A percentile compares a stretch with the other conserved stretches of the same genome.
phyloP scores from a whole-genome alignment of 2,797 vertebrate species.

The Dermochelys coriacea region DNA sequence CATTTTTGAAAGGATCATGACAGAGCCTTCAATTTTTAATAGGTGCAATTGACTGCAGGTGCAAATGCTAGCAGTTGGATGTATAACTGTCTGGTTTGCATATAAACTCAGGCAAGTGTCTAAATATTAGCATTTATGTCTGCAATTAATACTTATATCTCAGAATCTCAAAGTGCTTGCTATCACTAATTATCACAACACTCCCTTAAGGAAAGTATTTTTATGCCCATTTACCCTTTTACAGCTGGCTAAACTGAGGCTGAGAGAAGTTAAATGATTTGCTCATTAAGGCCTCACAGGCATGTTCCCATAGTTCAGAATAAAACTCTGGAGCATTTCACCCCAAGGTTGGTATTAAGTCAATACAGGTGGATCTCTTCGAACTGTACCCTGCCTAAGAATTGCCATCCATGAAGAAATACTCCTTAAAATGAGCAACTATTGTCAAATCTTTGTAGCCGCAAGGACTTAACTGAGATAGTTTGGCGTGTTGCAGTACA shows the following conservation, averaged over 20 bases:
- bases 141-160: slow-evolving; percentile 4
- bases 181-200: neutral
- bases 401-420: slow-evolving; percentile 3
- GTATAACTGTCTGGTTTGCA: neutral
- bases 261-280: slow-evolving; percentile 19
- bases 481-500: slow-evolving; percentile 50
- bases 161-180: fast-evolving
- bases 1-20: neutral
- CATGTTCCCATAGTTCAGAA: neutral
- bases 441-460: slow-evolving; percentile 28
- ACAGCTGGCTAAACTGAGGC: slow-evolving; percentile 58
- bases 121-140: slow-evolving; percentile 17
- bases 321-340: neutral
- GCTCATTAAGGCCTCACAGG: neutral
- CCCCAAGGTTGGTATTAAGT: neutral
- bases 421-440: slow-evolving; percentile 2
- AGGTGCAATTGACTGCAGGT: neutral
- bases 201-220: slow-evolving; percentile 13
- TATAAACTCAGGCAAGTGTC: neutral
- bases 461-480: slow-evolving; percentile 34
- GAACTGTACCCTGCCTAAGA: neutral
- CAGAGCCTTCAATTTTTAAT: slow-evolving; percentile 1
- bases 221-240: slow-evolving; percentile 25
- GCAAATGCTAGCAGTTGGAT: neutral
- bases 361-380: neutral